These are phyloP conservation scores for Murina feae DNA, from an alignment of 2,113 vertebrate genomes.

Conservation along the genomic window DNA sequence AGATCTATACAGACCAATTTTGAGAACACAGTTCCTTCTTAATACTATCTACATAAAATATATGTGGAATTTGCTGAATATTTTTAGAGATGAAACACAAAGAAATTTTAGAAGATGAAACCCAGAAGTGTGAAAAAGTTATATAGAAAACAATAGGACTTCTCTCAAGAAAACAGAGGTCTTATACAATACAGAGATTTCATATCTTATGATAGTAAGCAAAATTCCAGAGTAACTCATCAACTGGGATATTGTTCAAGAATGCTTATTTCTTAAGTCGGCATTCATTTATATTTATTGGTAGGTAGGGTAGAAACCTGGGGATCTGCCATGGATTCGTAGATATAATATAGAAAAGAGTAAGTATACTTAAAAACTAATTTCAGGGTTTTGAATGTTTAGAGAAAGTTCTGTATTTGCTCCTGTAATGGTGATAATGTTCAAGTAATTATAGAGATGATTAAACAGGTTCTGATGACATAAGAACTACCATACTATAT, in stretches of 20 bases:
- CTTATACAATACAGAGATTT: not conserved
- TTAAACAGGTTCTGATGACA: not conserved
- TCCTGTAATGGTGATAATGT: not conserved
- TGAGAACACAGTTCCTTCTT: not conserved
- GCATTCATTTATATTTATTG: not conserved
- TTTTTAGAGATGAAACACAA: constrained; percentile 24
- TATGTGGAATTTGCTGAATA: not conserved
- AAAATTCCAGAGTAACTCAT: not conserved
- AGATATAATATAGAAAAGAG: not conserved
- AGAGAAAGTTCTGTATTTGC: not conserved
- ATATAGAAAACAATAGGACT: not conserved
- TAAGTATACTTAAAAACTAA: not conserved
- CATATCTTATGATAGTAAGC: not conserved
- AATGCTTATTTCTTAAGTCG: not conserved
- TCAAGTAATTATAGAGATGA: not conserved
- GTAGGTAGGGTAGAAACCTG: not conserved
- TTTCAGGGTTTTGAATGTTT: not conserved
- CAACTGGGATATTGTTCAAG: not conserved
- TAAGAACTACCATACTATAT: not conserved
- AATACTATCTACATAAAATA: not conserved
- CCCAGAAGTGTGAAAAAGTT: not conserved
- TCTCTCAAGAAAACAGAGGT: not conserved
- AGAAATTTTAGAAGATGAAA: constrained; percentile 6
- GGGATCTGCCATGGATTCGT: not conserved
- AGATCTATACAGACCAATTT: not conserved